These are phyloP conservation scores for Leucophora obtusa DNA, from an alignment of 2,888 invertebrate species.

Conservation along the genomic window DNA sequence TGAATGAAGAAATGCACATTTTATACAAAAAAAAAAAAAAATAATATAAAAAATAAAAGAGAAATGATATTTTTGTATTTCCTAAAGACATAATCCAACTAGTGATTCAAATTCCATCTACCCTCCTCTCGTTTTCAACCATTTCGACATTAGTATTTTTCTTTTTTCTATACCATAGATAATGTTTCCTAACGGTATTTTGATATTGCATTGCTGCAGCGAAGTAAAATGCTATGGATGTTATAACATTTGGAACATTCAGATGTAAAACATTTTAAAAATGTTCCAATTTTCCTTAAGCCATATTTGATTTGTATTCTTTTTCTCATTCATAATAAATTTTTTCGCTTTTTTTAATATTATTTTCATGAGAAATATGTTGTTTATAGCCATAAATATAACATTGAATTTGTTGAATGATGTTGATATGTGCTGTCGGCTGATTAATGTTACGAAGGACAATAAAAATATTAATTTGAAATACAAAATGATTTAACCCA, in stretches of 20 bases:
- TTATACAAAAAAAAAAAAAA: slow-evolving; percentile 37
- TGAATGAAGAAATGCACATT: slow-evolving; percentile 45
- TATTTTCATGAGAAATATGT: background rate
- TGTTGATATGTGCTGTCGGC: slow-evolving; percentile 30
- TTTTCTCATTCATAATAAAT: background rate
- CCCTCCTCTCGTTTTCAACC: slow-evolving; percentile 36
- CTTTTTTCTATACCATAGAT: slow-evolving; percentile 6
- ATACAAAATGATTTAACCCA: no score
- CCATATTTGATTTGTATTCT: slow-evolving; percentile 57
- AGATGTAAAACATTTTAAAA: slow-evolving; percentile 38
- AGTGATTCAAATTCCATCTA: slow-evolving; percentile 27
- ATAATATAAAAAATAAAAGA: slow-evolving; percentile 35
- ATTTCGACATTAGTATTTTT: slow-evolving; percentile 45
- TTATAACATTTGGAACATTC: slow-evolving; percentile 29
- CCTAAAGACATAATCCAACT: slow-evolving; percentile 43
- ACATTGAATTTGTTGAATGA: slow-evolving; percentile 15
- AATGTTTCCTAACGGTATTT: slow-evolving; percentile 48
- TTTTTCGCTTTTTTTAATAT: slow-evolving; percentile 9
- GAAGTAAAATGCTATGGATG: slow-evolving; percentile 51
- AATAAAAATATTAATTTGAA: slow-evolving; percentile 10
- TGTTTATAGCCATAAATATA: slow-evolving; percentile 17
- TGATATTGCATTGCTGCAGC: slow-evolving; percentile 53
- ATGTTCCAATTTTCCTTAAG: slow-evolving; percentile 50
- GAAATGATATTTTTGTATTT: slow-evolving; percentile 36
- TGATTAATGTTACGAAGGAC: slow-evolving; percentile 30